A percentile compares a stretch with the other conserved stretches of the same genome.
Conservation (phyloP, 2,888 invertebrate species). For the Auanema freiburgensis region DNA sequence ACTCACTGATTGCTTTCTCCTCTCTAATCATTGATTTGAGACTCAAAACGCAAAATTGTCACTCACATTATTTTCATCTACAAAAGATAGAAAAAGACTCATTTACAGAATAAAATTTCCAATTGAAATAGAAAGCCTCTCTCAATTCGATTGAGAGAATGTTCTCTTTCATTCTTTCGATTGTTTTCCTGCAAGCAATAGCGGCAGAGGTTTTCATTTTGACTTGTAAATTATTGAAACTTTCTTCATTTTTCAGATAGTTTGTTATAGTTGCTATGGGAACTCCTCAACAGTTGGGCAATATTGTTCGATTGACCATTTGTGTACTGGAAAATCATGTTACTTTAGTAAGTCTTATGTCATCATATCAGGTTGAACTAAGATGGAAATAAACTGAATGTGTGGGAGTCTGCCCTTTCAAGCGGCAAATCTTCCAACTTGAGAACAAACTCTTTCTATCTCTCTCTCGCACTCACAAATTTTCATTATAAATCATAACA, state of each 20-base stretch:
- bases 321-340: constrained; percentile 36
- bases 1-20: too few species aligned
- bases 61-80: too few species aligned
- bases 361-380: constrained; percentile 1
- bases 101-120: too few species aligned
- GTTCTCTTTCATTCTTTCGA: too few species aligned
- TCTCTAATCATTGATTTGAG: too few species aligned
- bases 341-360: constrained; percentile 27
- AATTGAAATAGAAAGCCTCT: too few species aligned
- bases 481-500: neutral
- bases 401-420: neutral
- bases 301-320: constrained; percentile 38
- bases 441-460: neutral
- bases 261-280: constrained; percentile 37
- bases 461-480: neutral
- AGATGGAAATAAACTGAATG: neutral
- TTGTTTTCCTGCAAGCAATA: too few species aligned
- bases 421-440: neutral
- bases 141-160: too few species aligned
- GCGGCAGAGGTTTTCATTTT: too few species aligned
- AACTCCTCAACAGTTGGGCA: constrained; percentile 32
- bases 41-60: too few species aligned
- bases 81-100: too few species aligned
- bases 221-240: too few species aligned
- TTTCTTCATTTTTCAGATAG: constrained; percentile 11